Evolutionary conservation across 1,140 invertebrate genomes (phyloP), one percentile per base, ranked within the genome.

Genomic region (Pseudomyrmex cubaensis): DNA sequence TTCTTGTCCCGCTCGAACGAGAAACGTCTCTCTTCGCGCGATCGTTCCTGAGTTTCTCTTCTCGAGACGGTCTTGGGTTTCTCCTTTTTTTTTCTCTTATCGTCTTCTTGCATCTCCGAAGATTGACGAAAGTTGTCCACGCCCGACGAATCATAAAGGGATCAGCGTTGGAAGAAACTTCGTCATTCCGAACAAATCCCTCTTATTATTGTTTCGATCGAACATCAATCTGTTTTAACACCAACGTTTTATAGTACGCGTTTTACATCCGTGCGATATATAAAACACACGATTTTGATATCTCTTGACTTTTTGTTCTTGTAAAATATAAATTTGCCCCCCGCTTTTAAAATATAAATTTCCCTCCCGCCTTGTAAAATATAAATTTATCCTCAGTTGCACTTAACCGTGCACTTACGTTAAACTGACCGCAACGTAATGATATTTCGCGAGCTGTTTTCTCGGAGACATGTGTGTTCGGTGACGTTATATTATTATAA

Each of bases 1-100:
- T 91, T 92, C 90, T 92, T 90, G 89, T 85, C 83, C 85, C 73
- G 76, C 64, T 87, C 69, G 63, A 62, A 75, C 66, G 76, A 54
- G 63, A 54, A 83, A 82, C 20, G 76, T 80, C 44, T 70, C 52
- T 7, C 7, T 20, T 8, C 46, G 44, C 13, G 15, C 75, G 75
- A 46, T 2, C 9, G 59, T 75, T 46, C 5, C 50, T 15, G 44
- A 54, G 52, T 25, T 84, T 78, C 73, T 57, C 59, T 62, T 67
- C 50, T 35, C 59, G 12, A 52, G 22, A 12, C 46, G 44, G 61
- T 12, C 69, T 48, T 46, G 35, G 52, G 17, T 80, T 15, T 54
- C 54, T 70, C 59, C 50, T 35, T 54, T 70, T 44, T n/a, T 46
- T 25, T n/a, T 80, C 76, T 66, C 56, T 80, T 70, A 61, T 80